Evolutionary conservation across 1,140 invertebrate genomes (phyloP), one percentile per base, ranked within the genome.

Genomic region (Drosophila simulans): DNA sequence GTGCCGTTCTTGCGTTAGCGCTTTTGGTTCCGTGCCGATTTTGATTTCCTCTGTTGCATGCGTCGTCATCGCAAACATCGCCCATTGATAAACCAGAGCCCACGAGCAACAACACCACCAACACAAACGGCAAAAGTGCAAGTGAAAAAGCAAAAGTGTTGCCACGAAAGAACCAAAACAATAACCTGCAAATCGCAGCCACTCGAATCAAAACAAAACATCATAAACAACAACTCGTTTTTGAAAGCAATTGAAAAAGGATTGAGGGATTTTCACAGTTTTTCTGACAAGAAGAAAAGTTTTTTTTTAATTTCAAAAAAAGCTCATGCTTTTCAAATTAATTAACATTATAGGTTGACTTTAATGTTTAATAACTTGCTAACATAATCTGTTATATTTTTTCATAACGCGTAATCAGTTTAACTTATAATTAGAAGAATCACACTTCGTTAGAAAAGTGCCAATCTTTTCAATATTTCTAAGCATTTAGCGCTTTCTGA

Each of bases 11-110:
- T 86, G 82, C 78, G 74, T 85, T 85, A 84, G 51, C 76, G 68
- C 63, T 79, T 48, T 45, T 48, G 72, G 66, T 76, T 76, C 53
- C 72, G 72, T 76, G 72, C 72, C 72, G 72, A 76, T 66, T 76
- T 66, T 86, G 83, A 86, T 57, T 70, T 70, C 65, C 65, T 86
- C 82, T 83, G 84, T 84, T 89, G 84, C 80, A 89, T 89, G 83
- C 83, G 83, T 88, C 76, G 70, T 79, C 84, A 70, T 72, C 62
- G 69, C 62, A 51, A 51, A 51, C 78, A 80, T 58, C 62, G 78
- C 73, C 58, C 62, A 63, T 65, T 68, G 64, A 70, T 77, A 78
- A 56, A 37, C 66, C 64, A 69, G 35, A 45, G 39, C 53, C 39
- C 69, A 75, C 52, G 45, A 40, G 69, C 56, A 71, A 51, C 49